Percentiles rank a stretch among this genome's conserved stretches.
Evolutionary conservation across 2,113 vertebrate genomes (phyloP).

Genomic region (Trichechus manatus): DNA sequence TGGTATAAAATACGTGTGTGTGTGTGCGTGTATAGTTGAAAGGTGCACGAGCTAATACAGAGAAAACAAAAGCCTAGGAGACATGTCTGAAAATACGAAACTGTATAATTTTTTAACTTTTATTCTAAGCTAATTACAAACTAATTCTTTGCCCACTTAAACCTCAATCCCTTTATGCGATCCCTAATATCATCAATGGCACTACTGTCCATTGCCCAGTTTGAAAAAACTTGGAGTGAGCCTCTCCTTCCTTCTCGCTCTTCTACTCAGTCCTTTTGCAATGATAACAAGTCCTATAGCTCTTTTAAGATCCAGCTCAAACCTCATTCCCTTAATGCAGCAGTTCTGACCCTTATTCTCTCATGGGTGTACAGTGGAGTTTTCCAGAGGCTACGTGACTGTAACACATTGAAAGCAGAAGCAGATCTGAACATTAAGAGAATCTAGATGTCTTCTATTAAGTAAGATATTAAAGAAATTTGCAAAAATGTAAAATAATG

Average conservation of each 20-base stretch:
- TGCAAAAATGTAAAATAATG: neutral
- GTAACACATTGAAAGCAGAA: neutral
- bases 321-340: neutral
- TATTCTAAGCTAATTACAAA: neutral
- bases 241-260: neutral
- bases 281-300: too few species aligned
- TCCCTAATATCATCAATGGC: neutral
- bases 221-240: neutral
- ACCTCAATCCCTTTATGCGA: neutral
- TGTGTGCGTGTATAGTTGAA: neutral
- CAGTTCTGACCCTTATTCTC: neutral
- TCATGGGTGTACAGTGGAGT: neutral
- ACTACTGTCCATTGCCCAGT: neutral
- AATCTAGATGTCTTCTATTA: neutral
- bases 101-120: neutral
- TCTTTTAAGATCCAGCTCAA: neutral
- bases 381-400: neutral
- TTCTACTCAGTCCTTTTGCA: neutral
- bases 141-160: neutral
- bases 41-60: neutral
- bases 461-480: neutral
- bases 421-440: neutral
- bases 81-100: neutral
- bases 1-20: too few species aligned
- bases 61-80: neutral